phyloP scores from a whole-genome alignment of 2,888 invertebrate species.

The Urechis unicinctus region DNA sequence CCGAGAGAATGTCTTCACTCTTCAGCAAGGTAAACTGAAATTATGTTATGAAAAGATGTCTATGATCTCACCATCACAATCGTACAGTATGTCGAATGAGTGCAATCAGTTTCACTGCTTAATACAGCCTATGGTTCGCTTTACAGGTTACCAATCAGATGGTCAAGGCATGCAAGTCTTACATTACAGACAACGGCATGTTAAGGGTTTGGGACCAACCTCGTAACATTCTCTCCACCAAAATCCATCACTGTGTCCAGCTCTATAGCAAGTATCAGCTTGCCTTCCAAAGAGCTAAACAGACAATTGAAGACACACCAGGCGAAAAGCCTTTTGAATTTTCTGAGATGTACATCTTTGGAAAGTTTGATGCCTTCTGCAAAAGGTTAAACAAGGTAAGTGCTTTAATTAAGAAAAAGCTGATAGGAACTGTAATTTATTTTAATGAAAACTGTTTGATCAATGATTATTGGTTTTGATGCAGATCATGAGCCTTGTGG shows the following conservation, averaged over 20 bases:
- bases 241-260: constrained; percentile 53
- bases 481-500: constrained; percentile 69
- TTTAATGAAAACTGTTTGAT: too few relatives aligned
- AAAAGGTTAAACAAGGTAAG: constrained; percentile 40
- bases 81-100: too few relatives aligned
- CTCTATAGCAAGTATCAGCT: constrained; percentile 59
- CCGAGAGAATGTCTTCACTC: constrained; percentile 44
- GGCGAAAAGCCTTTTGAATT: constrained; percentile 45
- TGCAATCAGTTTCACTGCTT: too few relatives aligned
- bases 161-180: constrained; percentile 45
- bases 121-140: too few relatives aligned
- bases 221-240: constrained; percentile 19
- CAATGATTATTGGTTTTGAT: constrained; percentile 10
- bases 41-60: neutral
- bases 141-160: constrained; percentile 48
- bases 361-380: constrained; percentile 48
- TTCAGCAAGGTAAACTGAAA: constrained; percentile 35
- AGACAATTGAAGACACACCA: constrained; percentile 34
- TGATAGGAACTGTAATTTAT: too few relatives aligned
- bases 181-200: constrained; percentile 35
- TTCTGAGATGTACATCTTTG: constrained; percentile 50
- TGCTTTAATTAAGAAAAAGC: too few relatives aligned
- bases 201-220: constrained; percentile 40
- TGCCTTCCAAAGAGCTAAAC: constrained; percentile 56
- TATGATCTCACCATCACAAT: too few relatives aligned